Base-by-base conservation (phyloP, 2,113 vertebrate genomes). In the Hydropotes inermis region DNA sequence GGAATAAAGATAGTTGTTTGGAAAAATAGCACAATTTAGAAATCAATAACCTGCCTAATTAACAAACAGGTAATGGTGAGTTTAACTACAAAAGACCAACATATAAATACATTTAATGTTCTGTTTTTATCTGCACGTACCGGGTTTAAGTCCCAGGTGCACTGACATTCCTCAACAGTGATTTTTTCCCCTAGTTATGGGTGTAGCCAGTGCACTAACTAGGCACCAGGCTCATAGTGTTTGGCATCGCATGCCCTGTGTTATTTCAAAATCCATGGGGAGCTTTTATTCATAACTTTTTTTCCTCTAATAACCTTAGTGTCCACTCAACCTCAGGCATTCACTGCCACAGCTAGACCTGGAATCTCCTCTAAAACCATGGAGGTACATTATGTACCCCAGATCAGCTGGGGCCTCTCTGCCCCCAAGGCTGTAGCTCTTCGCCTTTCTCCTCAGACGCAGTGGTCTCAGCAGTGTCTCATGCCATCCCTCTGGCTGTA, bases 101-200 rank as follows among this genome's bases (percentile, higher is more conserved):
- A 43, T 57, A 39, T 47, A 74, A 89, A 87, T 93, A 52, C 3
- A 79, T 89, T 54, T 91, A 21, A 7, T 89, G 93, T 87, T 95
- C 13, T 96, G 15, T 23, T 85, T 89, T 95, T 60, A 64, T 87
- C 33, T 95, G 17, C 30, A 70, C 17, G 58, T 47, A 74, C 2
- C 30, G 43, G 70, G 7, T 74, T 86, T 93, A 43, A 87, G 25
- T 60, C 58, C 45, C 30, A 21, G 19, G n/a, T 30, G 11, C 43
- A 54, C 7, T 90, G 45, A 79, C 25, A 70, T 95, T 93, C 88
- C 64, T 88, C 95, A 95, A 67, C 25, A 89, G 28, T 58, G 14
- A 43, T 58, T 81, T 58, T 92, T 92, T 81, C 86, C 28, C 50
- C 55, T 74, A 54, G 11, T 47, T 87, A 25, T 27, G 30, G 3